Conservation (phyloP, 1,140 invertebrate genomes). For the Neodiprion virginianus region DNA sequence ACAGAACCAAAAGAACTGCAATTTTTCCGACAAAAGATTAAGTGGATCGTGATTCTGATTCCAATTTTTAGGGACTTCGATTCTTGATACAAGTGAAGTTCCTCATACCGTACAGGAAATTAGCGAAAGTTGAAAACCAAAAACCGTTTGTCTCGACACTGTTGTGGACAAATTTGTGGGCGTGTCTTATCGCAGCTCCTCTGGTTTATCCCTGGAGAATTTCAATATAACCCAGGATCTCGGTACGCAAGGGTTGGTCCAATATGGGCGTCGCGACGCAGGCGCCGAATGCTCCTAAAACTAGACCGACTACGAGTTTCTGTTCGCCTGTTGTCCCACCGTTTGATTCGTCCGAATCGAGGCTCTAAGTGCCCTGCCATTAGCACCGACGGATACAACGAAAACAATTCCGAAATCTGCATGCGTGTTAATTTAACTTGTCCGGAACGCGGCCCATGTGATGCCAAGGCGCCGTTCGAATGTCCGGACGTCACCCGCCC, state of each 20-base stretch:
- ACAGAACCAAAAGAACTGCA: too few relatives aligned
- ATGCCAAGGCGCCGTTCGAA: background rate
- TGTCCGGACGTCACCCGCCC: background rate
- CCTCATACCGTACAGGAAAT: too few relatives aligned
- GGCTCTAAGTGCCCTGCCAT: constrained; percentile 34
- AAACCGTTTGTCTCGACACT: background rate
- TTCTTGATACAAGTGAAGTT: too few relatives aligned
- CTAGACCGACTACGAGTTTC: constrained; percentile 23
- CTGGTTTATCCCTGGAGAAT: background rate
- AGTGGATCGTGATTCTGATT: too few relatives aligned
- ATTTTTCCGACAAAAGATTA: too few relatives aligned
- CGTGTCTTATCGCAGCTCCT: background rate
- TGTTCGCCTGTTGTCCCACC: constrained; percentile 36
- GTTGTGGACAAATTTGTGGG: background rate
- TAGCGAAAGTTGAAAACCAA: background rate
- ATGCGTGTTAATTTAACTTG: constrained; percentile 30
- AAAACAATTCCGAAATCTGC: constrained; percentile 1
- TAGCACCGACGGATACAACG: constrained; percentile 21
- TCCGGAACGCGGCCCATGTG: constrained; percentile 18
- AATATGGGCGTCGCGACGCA: background rate
- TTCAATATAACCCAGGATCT: background rate
- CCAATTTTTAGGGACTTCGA: too few relatives aligned
- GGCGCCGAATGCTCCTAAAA: background rate
- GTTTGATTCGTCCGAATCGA: constrained; percentile 43
- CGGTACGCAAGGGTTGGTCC: background rate